phyloP scores from a whole-genome alignment of 2,113 vertebrate genomes.

The Eudyptes chrysolophus region DNA sequence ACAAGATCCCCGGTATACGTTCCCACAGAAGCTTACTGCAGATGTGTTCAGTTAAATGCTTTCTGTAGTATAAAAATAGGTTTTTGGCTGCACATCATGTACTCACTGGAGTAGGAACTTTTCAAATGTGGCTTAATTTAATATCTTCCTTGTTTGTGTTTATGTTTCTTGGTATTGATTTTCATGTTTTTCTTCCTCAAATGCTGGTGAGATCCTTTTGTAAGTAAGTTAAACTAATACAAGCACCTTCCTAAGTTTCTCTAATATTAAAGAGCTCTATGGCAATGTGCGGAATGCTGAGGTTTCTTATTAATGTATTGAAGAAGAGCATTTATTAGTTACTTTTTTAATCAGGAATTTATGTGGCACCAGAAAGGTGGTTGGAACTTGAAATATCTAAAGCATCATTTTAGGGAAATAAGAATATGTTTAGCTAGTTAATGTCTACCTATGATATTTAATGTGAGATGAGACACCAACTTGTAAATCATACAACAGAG shows the following conservation, averaged over 20 bases:
- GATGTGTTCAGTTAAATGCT: constrained; percentile 45
- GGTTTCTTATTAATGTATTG: background rate
- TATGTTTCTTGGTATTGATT: constrained; percentile 56
- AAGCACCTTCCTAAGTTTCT: background rate
- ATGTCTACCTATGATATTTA: background rate
- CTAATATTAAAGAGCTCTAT: background rate
- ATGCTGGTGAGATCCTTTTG: background rate
- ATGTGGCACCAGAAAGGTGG: background rate
- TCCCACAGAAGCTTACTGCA: constrained; percentile 25
- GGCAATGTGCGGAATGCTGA: background rate
- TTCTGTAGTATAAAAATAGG: constrained; percentile 58
- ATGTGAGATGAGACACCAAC: background rate
- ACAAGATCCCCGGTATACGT: background rate
- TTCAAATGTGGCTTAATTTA: constrained; percentile 43
- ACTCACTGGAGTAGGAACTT: constrained; percentile 27
- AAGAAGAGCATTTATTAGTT: background rate
- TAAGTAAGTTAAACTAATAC: background rate
- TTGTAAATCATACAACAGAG: background rate
- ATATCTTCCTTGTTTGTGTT: constrained; percentile 52
- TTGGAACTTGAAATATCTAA: background rate
- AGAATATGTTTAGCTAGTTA: background rate
- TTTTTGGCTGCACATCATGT: constrained; percentile 56
- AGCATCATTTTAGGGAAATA: background rate
- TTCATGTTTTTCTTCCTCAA: constrained; percentile 17
- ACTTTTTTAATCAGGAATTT: background rate